phyloP scores from a whole-genome alignment of 2,888 invertebrate genomes.

The Catocala nupta region DNA sequence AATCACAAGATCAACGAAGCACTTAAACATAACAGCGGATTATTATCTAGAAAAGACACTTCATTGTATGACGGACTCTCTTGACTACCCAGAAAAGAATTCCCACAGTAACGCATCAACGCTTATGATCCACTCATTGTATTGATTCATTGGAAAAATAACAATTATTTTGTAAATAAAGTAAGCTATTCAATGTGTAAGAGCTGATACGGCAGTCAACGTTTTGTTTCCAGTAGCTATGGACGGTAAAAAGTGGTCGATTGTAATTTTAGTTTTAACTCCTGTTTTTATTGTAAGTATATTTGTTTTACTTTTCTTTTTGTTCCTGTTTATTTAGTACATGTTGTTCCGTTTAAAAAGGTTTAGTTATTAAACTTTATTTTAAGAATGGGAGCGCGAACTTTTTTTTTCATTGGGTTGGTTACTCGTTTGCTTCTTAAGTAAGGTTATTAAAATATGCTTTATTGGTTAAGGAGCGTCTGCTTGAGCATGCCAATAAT shows the following conservation, averaged over 20 bases:
- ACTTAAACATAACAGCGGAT: too few relatives aligned
- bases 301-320: background rate
- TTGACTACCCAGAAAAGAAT: conserved; percentile 38
- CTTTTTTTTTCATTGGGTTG: too few relatives aligned
- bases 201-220: conserved; percentile 26
- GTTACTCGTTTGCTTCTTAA: too few relatives aligned
- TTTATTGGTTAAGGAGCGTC: too few relatives aligned
- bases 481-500: too few relatives aligned
- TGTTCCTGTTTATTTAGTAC: background rate
- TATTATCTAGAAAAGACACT: background rate
- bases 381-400: too few relatives aligned
- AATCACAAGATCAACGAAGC: too few relatives aligned
- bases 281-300: conserved; percentile 55
- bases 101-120: conserved; percentile 19
- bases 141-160: conserved; percentile 29
- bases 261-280: conserved; percentile 55
- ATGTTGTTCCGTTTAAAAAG: too few relatives aligned
- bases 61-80: background rate
- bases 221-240: conserved; percentile 47
- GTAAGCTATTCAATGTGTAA: conserved; percentile 24
- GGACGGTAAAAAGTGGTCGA: conserved; percentile 55
- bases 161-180: conserved; percentile 51
- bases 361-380: too few relatives aligned
- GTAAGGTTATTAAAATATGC: too few relatives aligned
- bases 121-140: conserved; percentile 45